Evolutionary conservation across 2,888 invertebrate genomes (phyloP).

Genomic region (Criorhina ranunculi): DNA sequence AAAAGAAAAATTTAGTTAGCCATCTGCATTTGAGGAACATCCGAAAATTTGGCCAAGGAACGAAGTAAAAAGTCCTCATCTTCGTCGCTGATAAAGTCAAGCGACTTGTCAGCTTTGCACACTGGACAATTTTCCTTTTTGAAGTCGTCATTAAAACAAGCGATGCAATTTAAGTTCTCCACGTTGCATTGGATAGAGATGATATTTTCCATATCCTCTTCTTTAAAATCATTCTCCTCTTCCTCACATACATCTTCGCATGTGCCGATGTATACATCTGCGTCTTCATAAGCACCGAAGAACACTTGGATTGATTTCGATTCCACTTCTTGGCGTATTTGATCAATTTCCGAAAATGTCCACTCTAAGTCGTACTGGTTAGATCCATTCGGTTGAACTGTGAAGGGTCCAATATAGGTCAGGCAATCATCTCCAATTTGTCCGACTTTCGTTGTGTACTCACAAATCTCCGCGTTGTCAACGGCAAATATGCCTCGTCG

Average conservation of each 20-base stretch:
- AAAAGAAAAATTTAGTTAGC: not conserved
- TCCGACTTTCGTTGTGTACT: constrained; percentile 73
- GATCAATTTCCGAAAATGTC: not conserved
- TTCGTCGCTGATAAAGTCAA: not conserved
- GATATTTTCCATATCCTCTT: not conserved
- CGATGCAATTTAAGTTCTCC: not conserved
- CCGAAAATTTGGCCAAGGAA: not conserved
- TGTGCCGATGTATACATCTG: not conserved
- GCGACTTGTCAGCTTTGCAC: not conserved
- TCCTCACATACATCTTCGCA: not conserved
- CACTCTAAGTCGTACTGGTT: constrained; percentile 5
- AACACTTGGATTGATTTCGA: constrained; percentile 14
- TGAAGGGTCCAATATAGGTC: constrained; percentile 6
- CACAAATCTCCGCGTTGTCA: constrained; percentile 64
- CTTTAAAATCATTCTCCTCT: too few species aligned
- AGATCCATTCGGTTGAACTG: not conserved
- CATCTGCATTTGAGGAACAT: not conserved
- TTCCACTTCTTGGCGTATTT: not conserved
- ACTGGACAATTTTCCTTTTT: not conserved
- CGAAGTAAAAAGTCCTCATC: not conserved
- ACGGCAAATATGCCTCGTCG: constrained; percentile 76
- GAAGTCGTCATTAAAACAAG: not conserved
- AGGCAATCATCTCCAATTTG: constrained; percentile 28
- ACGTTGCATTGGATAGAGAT: not conserved
- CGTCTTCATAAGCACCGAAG: not conserved